Base-by-base conservation (phyloP, 2,113 vertebrate species). In the Phainopepla nitens region DNA sequence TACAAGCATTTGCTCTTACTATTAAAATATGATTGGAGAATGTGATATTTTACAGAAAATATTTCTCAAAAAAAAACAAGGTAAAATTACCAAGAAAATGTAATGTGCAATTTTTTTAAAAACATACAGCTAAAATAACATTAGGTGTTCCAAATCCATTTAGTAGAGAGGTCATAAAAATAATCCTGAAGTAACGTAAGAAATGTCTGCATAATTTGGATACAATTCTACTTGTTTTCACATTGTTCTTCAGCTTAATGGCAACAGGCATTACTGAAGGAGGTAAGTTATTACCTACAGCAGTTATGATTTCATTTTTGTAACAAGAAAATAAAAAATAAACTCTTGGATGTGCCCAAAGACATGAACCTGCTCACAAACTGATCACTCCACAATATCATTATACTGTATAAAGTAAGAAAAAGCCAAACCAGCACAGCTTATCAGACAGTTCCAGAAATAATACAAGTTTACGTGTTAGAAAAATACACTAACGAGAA, bases 101-200 rank as follows among this genome's bases (percentile, higher is more conserved):
- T 60, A 44, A 31, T 7, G 8, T 54, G 14, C 36, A 50, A 22
- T 33, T 86, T 10, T 87, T 95, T 79, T 22, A 17, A 75, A 90
- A 95, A 92, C n/a, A 81, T 82, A 68, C 49, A 51, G 61, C 86
- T 92, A 94, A 95, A 96, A 85, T 75, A 91, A 61, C 7, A 7
- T 65, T 90, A 89, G 49, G 87, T 89, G 70, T 95, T 92, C 69
- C 85, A 94, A 33, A 87, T 17, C 36, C 65, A 92, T 47, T 89
- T 87, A 57, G 61, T 25, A 60, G 18, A 90, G 14, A 78, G 61
- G 36, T 78, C 81, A 82, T 49, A 66, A 91, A 93, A 96, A 87
- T 73, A 94, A 94, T 5, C 31, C 60, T 58, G 68, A 91, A 71
- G 71, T 42, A 92, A 87, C 1, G 1, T 75, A 60, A 92, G 83